Conservation (phyloP, 2,113 vertebrate genomes). For the Spizaetus ornatus region DNA sequence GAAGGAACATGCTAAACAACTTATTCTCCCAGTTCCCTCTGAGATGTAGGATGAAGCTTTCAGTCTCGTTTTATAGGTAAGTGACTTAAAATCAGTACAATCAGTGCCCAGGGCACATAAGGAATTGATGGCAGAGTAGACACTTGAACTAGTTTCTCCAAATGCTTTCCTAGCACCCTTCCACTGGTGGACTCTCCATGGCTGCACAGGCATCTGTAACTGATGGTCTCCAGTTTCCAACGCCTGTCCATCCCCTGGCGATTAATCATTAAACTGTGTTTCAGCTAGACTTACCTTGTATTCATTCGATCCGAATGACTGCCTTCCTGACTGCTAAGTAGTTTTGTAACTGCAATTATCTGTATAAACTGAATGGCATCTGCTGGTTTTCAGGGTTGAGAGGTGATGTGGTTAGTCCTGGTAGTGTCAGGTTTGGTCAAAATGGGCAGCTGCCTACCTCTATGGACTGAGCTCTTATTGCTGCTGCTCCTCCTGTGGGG, state of each 20-base stretch:
- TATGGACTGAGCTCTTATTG: background rate
- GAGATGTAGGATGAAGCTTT: background rate
- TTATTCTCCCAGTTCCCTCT: background rate
- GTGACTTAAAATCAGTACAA: background rate
- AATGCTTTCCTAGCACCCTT: background rate
- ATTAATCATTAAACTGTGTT: background rate
- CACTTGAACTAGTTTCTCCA: background rate
- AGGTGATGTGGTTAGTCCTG: background rate
- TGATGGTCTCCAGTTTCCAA: background rate
- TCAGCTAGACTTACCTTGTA: background rate
- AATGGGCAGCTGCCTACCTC: background rate
- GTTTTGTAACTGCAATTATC: background rate
- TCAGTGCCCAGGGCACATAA: background rate
- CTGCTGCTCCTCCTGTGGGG: background rate
- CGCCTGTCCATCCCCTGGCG: fast-evolving
- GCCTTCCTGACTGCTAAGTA: background rate
- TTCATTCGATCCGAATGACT: background rate
- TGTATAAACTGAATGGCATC: background rate
- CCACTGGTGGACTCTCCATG: background rate
- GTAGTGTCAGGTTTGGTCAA: background rate
- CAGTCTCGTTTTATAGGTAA: background rate
- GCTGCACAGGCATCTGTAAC: background rate
- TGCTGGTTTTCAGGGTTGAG: background rate
- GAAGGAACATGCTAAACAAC: background rate
- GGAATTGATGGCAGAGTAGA: background rate